Evolutionary conservation across 1,140 invertebrate species (phyloP), one percentile per base, ranked within the genome.

Genomic region (Drosophila seguyi): DNA sequence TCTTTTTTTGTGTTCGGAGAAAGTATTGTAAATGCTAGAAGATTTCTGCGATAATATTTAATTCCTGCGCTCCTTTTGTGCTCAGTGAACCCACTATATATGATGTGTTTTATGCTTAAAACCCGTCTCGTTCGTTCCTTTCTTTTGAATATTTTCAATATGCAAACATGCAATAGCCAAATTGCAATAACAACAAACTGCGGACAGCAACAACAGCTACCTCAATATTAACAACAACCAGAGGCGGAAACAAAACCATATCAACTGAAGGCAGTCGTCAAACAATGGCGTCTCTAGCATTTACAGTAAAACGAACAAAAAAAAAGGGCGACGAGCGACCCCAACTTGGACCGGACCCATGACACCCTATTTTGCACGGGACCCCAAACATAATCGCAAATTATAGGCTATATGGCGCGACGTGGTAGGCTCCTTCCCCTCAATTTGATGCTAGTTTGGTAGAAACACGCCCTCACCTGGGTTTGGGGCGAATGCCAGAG

Each of bases 371-470:
- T 65, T 65, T 34, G 57, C 36, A 27, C 45, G 59, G 73, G 60
- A 77, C 84, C 81, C 78, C 60, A 90, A 55, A 90, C 86, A 88
- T 88, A 88, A 88, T 88, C 85, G 85, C 85, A 88, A 88, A 88
- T 90, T 88, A 90, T 90, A 90, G 85, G 85, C 75, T 88, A 79
- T 79, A 90, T 88, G 76, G 85, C 81, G 62, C 62, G 77, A 68
- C 76, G 66, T 47, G 65, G 56, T 63, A 52, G 75, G 74, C 38
- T 44, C 67, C n/a, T 8, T 27, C n/a, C 27, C 65, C 63, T 60
- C 73, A 76, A 59, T 76, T 75, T 56, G 47, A 90, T 81, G 85
- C 84, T 88, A 86, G 83, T 82, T 87, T 66, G 65, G 56, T 52
- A 10, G 31, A 48, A 56, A 47, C 48, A 61, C 63, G 50, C 48